Base-by-base conservation (phyloP, 2,113 vertebrate species). In the Emydocephalus ijimae region DNA sequence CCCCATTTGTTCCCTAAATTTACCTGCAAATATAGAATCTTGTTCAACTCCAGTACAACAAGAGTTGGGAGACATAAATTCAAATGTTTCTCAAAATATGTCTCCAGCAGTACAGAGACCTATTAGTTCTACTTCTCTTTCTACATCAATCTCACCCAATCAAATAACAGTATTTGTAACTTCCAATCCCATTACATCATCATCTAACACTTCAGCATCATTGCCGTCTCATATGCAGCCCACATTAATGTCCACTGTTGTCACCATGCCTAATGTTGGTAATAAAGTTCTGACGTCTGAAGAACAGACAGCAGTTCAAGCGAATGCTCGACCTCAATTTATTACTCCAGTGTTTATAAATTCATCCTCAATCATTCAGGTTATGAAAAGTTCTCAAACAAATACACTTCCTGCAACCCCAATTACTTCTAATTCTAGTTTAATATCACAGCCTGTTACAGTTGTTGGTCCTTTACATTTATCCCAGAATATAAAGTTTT, bases 111-210 rank as follows among this genome's bases (percentile, higher is more conserved):
- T 99, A 94, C 98, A 98, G 90, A 98, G 98, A 93, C 98, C 99
- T 91, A 97, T 98, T 91, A 98, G 98, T 74, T 98, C 98, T 59
- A 98, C 98, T 69, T 96, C 98, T 52, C 97, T 98, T 95, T 98
- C 98, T 45, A 96, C 96, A 93, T 92, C 98, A 56, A 96, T 98
- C 92, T 97, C 98, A 52, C 97, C 98, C 94, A 99, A 97, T 95
- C 99, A 99, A 93, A 99, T 99, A 96, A 99, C 99, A 90, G 99
- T 99, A 85, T 99, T 99, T 95, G 99, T 99, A 64, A 99, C 99
- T 61, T 99, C 99, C 81, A 99, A 99, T 95, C 97, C 99, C 20
- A 98, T 99, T 74, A 98, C 98, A 20, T 98, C 98, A 74, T 98
- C 98, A 91, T 97, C 98, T 92, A 98, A 97, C 64, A 97, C 98